Evolutionary conservation across 2,888 invertebrate species (phyloP).

Genomic region (Phortica okadai): DNA sequence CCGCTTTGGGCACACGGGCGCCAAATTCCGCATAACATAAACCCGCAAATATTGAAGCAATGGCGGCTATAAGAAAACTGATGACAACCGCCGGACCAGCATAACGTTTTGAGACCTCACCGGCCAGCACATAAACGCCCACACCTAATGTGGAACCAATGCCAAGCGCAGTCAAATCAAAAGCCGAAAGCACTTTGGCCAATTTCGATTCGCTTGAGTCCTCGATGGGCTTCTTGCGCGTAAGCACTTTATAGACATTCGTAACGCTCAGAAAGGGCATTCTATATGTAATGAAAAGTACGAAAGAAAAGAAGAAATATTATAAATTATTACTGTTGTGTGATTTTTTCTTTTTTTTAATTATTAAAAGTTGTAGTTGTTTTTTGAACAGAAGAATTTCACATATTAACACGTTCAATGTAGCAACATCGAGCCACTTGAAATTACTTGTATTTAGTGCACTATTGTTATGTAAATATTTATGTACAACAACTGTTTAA

Average conservation of each 20-base stretch:
- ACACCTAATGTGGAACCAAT: slow-evolving; percentile 91
- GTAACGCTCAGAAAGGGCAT: slow-evolving; percentile 65
- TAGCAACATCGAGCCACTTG: too few species aligned
- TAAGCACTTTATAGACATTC: slow-evolving; percentile 66
- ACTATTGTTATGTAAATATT: neutral
- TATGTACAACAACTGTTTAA: neutral
- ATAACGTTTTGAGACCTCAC: slow-evolving; percentile 86
- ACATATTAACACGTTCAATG: slow-evolving; percentile 57
- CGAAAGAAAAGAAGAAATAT: slow-evolving; percentile 31
- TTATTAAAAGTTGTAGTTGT: neutral
- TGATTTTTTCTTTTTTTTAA: slow-evolving; percentile 40
- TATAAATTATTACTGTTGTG: slow-evolving; percentile 14
- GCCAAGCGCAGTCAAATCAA: slow-evolving; percentile 90
- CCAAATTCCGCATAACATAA: slow-evolving; percentile 95
- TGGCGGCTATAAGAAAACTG: slow-evolving; percentile 91
- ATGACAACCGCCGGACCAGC: slow-evolving; percentile 92
- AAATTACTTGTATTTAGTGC: neutral
- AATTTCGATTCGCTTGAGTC: slow-evolving; percentile 77
- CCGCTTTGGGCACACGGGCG: slow-evolving; percentile 91
- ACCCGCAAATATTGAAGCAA: slow-evolving; percentile 93
- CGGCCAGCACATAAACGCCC: slow-evolving; percentile 93
- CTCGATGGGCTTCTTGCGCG: slow-evolving; percentile 76
- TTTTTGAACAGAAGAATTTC: slow-evolving; percentile 34
- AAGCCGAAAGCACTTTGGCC: slow-evolving; percentile 85
- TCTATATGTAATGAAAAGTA: slow-evolving; percentile 39